Conservation (phyloP, 2,113 vertebrate genomes). For the Alethe diademata region DNA sequence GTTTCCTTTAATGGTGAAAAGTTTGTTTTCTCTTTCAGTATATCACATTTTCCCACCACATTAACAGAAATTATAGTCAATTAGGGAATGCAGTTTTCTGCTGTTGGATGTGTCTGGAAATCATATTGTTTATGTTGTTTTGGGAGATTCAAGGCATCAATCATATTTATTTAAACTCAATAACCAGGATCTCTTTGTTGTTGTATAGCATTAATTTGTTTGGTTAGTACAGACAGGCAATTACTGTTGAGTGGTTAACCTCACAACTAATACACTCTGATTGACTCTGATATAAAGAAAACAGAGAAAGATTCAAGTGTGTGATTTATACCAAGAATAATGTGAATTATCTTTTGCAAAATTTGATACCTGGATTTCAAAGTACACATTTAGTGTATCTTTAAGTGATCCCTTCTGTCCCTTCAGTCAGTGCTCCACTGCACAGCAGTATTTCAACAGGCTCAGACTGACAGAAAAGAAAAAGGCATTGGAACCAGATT, state of each 20-base stretch:
- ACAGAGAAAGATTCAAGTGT: neutral
- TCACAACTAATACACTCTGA: constrained; percentile 9
- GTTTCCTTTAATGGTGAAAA: neutral
- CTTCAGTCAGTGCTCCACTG: neutral
- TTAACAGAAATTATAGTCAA: neutral
- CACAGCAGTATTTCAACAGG: neutral
- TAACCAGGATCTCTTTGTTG: constrained; percentile 13
- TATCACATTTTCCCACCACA: neutral
- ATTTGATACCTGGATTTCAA: neutral
- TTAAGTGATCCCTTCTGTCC: neutral
- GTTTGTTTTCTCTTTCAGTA: neutral
- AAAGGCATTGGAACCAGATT: neutral
- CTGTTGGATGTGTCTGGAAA: constrained; percentile 20
- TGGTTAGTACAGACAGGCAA: neutral
- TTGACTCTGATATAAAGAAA: neutral
- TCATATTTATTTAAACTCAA: constrained; percentile 60
- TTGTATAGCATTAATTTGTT: constrained; percentile 48
- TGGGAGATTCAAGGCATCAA: constrained; percentile 50
- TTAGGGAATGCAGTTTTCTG: constrained; percentile 38
- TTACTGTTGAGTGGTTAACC: constrained; percentile 55
- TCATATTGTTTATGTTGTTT: neutral
- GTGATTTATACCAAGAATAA: constrained; percentile 12
- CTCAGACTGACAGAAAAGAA: neutral
- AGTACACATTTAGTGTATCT: neutral
- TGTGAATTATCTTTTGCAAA: constrained; percentile 7